These are phyloP conservation scores for Drosophila macrospina DNA, from an alignment of 2,888 invertebrate species.

Conservation along the genomic window DNA sequence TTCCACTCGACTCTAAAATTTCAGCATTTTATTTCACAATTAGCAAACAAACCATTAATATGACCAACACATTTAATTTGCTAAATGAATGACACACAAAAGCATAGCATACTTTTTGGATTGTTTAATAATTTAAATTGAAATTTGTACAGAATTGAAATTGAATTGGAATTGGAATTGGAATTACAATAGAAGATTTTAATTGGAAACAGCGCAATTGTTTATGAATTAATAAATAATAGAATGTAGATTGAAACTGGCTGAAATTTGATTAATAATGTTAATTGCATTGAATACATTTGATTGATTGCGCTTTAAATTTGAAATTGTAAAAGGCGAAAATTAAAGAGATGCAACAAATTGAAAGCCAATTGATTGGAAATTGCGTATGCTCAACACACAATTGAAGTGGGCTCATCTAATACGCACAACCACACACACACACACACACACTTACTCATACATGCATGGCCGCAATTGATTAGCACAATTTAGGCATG, in stretches of 20 bases:
- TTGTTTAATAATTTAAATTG: constrained; percentile 9
- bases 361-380: constrained; percentile 24
- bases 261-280: constrained; percentile 3
- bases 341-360: constrained; percentile 19
- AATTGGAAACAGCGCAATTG: constrained; percentile 4
- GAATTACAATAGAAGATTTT: constrained; percentile 3
- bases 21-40: too few species aligned
- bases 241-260: background rate
- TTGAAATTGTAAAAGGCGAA: background rate
- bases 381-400: background rate
- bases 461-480: constrained; percentile 52
- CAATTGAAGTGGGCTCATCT: background rate
- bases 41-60: background rate
- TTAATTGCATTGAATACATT: constrained; percentile 15
- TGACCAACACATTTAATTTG: background rate
- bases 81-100: background rate
- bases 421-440: background rate
- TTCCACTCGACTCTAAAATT: too few species aligned
- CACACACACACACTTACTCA: background rate
- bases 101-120: background rate
- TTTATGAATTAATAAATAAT: constrained; percentile 5
- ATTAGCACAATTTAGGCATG: constrained; percentile 65
- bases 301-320: constrained; percentile 27
- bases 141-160: background rate
- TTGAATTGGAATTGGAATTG: too few species aligned